These are phyloP conservation scores for Tethea ocularis DNA, from an alignment of 2,888 invertebrate genomes.

Conservation along the genomic window DNA sequence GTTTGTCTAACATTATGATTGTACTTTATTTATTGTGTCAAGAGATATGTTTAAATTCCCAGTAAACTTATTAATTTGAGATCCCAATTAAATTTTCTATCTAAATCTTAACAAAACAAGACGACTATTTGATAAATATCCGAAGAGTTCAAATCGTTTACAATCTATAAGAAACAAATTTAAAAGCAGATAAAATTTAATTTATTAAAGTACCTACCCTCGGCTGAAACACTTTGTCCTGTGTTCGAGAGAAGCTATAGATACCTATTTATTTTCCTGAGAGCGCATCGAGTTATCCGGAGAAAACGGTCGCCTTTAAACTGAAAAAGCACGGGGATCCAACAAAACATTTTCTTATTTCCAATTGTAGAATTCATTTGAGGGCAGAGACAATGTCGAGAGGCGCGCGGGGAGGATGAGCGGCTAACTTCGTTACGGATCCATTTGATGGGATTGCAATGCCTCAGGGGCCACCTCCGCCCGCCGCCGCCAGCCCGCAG, in stretches of 20 bases:
- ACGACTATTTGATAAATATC: conserved; percentile 2
- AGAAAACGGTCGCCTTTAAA: conserved; percentile 79
- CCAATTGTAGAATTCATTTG: conserved; percentile 85
- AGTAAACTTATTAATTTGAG: not conserved
- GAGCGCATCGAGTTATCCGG: conserved; percentile 65
- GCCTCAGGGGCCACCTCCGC: conserved; percentile 77
- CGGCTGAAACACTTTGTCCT: conserved; percentile 50
- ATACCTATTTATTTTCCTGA: conserved; percentile 49
- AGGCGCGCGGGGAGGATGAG: conserved; percentile 83
- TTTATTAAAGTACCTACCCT: conserved; percentile 55
- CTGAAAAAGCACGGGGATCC: conserved; percentile 80
- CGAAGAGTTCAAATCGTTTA: conserved; percentile 12
- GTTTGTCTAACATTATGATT: not conserved
- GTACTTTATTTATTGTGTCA: not conserved
- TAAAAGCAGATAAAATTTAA: conserved; percentile 45
- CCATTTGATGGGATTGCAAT: conserved; percentile 90
- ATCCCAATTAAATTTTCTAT: not conserved
- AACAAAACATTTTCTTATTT: conserved; percentile 84
- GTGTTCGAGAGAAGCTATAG: conserved; percentile 40
- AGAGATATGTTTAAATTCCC: not conserved
- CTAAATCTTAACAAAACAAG: conserved; percentile 18
- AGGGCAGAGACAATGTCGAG: conserved; percentile 84
- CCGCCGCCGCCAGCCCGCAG: conserved; percentile 40
- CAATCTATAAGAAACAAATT: conserved; percentile 44
- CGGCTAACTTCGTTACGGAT: conserved; percentile 90